Conservation (phyloP, 2,888 invertebrate species). For the Scaptomyza caliginosa region DNA sequence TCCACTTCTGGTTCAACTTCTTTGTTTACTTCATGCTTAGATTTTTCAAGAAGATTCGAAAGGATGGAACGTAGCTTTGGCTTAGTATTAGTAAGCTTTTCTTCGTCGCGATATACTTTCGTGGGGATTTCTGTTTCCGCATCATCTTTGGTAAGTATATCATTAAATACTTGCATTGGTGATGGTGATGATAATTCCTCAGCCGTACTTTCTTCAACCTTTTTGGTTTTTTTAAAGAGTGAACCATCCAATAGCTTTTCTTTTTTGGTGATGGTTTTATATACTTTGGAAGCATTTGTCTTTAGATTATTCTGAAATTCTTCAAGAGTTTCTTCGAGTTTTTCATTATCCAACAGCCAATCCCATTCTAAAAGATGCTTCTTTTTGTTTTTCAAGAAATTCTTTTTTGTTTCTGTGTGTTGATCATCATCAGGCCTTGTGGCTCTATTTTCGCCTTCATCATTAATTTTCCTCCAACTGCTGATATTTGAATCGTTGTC, state of each 20-base stretch:
- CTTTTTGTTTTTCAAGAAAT: not conserved
- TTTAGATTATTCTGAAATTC: not conserved
- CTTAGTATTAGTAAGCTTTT: not conserved
- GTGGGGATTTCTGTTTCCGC: not conserved
- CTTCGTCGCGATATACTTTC: not conserved
- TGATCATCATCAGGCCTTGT: not conserved
- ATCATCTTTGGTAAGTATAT: not conserved
- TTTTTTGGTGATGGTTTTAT: not conserved
- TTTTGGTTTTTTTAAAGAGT: not conserved
- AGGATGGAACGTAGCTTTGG: not conserved
- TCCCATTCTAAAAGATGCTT: slow-evolving; percentile 48
- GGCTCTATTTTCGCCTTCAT: not conserved
- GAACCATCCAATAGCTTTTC: no score
- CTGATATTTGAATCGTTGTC: not conserved
- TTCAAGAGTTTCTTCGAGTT: not conserved
- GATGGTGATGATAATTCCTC: not conserved
- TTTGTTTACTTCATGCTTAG: not conserved
- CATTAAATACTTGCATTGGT: not conserved
- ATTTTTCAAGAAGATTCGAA: not conserved
- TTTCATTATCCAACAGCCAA: slow-evolving; percentile 43
- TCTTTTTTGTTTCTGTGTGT: not conserved
- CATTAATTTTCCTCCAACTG: not conserved
- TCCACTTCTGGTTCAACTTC: not conserved
- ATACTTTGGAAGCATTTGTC: not conserved
- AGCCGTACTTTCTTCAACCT: not conserved